Evolutionary conservation across 1,140 invertebrate genomes (phyloP).

Genomic region (Rhopalosiphum padi): DNA sequence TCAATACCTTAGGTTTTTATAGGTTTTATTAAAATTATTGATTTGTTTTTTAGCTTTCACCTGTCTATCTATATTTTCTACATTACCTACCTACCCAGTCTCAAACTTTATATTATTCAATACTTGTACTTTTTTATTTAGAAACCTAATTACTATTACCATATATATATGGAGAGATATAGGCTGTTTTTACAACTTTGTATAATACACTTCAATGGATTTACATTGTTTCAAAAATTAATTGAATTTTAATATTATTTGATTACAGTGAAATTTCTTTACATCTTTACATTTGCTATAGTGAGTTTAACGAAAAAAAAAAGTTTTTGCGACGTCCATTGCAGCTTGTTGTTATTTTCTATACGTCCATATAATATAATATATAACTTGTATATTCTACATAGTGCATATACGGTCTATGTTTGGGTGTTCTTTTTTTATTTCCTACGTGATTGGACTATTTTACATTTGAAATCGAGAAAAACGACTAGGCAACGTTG

Average conservation of each 20-base stretch:
- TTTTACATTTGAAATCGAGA: not conserved
- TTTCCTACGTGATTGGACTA: not conserved
- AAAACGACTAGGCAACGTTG: not conserved
- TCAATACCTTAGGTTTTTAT: not conserved
- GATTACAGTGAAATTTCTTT: not conserved
- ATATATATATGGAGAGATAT: not conserved
- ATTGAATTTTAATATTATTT: constrained; percentile 5
- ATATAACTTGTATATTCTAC: not conserved
- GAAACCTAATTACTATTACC: not conserved
- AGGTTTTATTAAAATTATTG: not conserved
- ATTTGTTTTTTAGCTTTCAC: not conserved
- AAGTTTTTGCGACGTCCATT: not conserved
- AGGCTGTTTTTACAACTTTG: not conserved
- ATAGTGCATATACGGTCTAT: not conserved
- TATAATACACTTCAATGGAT: not conserved
- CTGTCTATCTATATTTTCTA: not conserved
- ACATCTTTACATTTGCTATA: not conserved
- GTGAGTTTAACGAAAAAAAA: not conserved
- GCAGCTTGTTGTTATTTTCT: not conserved
- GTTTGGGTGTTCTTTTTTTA: not conserved
- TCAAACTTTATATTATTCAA: not conserved
- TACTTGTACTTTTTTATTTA: not conserved
- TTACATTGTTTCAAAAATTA: constrained; percentile 12
- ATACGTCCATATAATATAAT: not conserved
- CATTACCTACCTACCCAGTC: not conserved